A percentile compares a stretch with the other conserved stretches of the same genome.
Evolutionary conservation across 2,888 invertebrate species (phyloP).

Genomic region (Calameuta pallipes): DNA sequence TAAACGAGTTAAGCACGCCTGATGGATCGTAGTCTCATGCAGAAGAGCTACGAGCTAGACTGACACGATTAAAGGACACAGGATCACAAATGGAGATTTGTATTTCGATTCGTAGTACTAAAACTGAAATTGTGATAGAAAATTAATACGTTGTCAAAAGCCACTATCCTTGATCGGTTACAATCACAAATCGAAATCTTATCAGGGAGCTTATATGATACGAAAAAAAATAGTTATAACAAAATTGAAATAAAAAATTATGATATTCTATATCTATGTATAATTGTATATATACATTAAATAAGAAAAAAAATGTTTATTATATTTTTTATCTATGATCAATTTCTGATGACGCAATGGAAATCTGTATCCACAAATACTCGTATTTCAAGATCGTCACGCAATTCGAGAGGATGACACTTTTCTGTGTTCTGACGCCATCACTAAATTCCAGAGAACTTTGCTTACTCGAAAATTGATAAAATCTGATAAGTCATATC

Average conservation of each 20-base stretch:
- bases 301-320: background rate
- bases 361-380: background rate
- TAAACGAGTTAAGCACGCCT: conserved; percentile 1
- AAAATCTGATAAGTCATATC: background rate
- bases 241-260: background rate
- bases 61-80: background rate
- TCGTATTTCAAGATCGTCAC: background rate
- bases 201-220: background rate
- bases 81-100: background rate
- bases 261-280: background rate
- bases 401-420: background rate
- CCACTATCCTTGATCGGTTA: background rate
- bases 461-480: background rate
- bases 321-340: background rate
- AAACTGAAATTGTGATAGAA: background rate
- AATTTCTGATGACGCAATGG: background rate
- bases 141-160: background rate
- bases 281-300: background rate
- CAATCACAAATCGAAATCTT: background rate
- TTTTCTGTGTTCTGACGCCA: background rate
- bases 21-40: conserved; percentile 1
- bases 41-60: background rate
- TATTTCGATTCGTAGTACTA: background rate
- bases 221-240: background rate
- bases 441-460: background rate